Percentiles rank a stretch among this genome's conserved stretches.
phyloP scores from a whole-genome alignment of 2,113 vertebrate species.

The Thomomys bottae region DNA sequence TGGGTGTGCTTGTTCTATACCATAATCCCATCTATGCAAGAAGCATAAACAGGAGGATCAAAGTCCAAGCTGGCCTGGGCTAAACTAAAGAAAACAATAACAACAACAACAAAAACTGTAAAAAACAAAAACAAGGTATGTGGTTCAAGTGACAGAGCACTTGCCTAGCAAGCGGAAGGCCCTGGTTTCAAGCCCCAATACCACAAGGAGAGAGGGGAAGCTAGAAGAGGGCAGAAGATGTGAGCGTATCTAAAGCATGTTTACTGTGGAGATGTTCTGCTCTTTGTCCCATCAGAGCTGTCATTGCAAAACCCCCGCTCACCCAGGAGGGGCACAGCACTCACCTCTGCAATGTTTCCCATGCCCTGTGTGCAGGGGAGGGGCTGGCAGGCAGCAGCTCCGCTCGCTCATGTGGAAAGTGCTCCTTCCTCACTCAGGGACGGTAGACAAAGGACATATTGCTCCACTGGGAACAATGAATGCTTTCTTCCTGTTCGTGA shows the following conservation, averaged over 20 bases:
- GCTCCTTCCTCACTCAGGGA: neutral
- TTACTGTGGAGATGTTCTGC: neutral
- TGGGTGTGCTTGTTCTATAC: no score
- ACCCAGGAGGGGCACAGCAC: neutral
- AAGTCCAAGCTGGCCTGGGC: no score
- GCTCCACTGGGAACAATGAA: neutral
- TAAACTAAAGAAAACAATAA: neutral
- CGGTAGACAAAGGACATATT: neutral
- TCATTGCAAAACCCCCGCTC: constrained; percentile 24
- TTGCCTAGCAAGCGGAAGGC: no score
- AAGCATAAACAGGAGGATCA: no score
- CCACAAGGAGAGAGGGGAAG: no score
- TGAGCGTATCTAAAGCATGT: constrained; percentile 1
- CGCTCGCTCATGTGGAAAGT: neutral
- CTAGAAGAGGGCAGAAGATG: neutral
- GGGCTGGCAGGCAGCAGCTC: neutral
- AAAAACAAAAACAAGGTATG: neutral
- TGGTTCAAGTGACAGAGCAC: no score
- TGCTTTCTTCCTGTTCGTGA: constrained; percentile 51
- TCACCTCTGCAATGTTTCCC: constrained; percentile 26
- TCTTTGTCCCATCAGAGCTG: neutral
- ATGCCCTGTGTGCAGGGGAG: neutral
- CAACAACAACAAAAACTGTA: no score
- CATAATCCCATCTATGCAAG: no score
- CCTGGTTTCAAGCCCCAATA: no score